Evolutionary conservation across 2,888 invertebrate genomes (phyloP), one percentile per base, ranked within the genome.

Genomic region (Lydus trimaculatus): DNA sequence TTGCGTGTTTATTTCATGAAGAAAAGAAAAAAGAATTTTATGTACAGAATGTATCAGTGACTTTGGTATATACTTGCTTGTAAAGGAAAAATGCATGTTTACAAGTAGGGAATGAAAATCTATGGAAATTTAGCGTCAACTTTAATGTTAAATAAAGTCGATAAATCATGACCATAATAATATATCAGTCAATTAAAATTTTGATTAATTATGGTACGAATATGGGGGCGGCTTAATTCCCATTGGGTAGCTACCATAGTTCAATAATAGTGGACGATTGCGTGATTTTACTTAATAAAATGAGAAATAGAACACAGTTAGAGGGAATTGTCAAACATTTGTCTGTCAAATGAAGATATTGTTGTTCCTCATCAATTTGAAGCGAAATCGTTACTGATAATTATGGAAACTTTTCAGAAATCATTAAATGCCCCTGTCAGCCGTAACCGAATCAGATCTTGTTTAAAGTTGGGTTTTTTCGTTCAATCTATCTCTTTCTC

Each of bases 1-100:
- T 64, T 71, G 76, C 76, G 73, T 76, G 76, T 68, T 65, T 58
- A 43, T 43, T n/a, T 8, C 43, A 43, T 7, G 11, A 43, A n/a
- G n/a, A 7, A 31, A 31, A 61, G 58, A 56, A 70, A 69, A 43
- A 17, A 7, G 43, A n/a, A 17, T 43, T 43, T 43, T 17, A 43
- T 43, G 43, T 43, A n/a, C 17, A 43, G 17, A 43, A 43, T 43
- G 17, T 17, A 43, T 43, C 43, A 17, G n/a, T 6, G 17, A 43
- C 17, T 43, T 43, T 17, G 11, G n/a, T n/a, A n/a, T n/a, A n/a
- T n/a, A 43, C n/a, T 17, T n/a, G 4, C 43, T 43, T 17, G 43
- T 43, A 43, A 8, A 43, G 7, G 43, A 43, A 43, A 43, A 43
- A 43, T 17, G 11, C 39, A 39, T 39, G 39, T 39, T 39, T 39